These are phyloP conservation scores for Drosophila funebris DNA, from an alignment of 1,140 invertebrate species.

Conservation along the genomic window DNA sequence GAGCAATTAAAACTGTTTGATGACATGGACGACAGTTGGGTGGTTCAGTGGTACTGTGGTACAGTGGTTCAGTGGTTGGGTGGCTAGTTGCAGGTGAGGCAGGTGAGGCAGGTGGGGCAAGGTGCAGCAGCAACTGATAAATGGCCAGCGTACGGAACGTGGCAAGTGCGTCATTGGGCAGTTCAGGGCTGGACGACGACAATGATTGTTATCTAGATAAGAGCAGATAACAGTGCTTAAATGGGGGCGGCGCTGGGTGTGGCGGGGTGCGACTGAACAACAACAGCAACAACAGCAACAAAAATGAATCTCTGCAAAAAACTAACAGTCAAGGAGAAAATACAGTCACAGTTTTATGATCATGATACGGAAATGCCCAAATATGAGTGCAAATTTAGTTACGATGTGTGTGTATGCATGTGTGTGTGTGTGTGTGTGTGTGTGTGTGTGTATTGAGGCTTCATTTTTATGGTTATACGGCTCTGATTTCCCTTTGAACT, in stretches of 20 bases:
- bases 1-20: slow-evolving; percentile 78
- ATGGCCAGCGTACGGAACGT: slow-evolving; percentile 40
- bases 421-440: not conserved
- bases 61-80: not conserved
- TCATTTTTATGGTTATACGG: slow-evolving; percentile 68
- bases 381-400: slow-evolving; percentile 13
- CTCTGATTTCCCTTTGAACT: slow-evolving; percentile 73
- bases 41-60: not conserved
- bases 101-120: slow-evolving; percentile 6
- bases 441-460: slow-evolving; percentile 4
- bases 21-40: slow-evolving; percentile 28
- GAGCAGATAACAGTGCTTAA: slow-evolving; percentile 54
- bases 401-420: not conserved
- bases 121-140: slow-evolving; percentile 20
- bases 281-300: not conserved
- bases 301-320: slow-evolving; percentile 28
- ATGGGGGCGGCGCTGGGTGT: not conserved
- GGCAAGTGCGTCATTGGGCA: slow-evolving; percentile 74
- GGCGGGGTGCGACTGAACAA: not conserved
- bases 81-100: not conserved
- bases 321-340: slow-evolving; percentile 29
- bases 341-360: slow-evolving; percentile 62
- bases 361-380: slow-evolving; percentile 39
- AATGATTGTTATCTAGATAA: slow-evolving; percentile 67
- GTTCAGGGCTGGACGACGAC: slow-evolving; percentile 46